phyloP scores from a whole-genome alignment of 2,113 vertebrate genomes.

The Addax nasomaculatus region DNA sequence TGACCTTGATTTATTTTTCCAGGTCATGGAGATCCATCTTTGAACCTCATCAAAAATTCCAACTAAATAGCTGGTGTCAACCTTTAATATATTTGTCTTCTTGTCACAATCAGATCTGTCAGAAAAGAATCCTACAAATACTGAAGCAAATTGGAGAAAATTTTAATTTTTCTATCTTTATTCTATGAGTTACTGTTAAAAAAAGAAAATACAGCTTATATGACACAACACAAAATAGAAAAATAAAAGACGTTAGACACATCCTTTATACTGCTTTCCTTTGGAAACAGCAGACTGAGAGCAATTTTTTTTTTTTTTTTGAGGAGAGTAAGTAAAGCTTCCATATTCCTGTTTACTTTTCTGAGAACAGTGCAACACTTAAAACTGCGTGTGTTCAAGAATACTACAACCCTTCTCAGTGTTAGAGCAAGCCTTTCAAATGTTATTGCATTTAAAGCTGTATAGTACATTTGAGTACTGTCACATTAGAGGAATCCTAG shows the following conservation, averaged over 20 bases:
- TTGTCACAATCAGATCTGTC: slow-evolving; percentile 25
- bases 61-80: slow-evolving; percentile 56
- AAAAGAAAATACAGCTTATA: background rate
- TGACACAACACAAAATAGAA: background rate
- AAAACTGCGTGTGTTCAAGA: background rate
- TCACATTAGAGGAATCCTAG: slow-evolving; percentile 29
- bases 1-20: slow-evolving; percentile 72
- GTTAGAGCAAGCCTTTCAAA: slow-evolving; percentile 38
- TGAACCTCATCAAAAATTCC: slow-evolving; percentile 65
- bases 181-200: background rate
- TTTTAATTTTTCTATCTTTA: background rate
- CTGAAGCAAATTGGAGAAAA: background rate
- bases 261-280: background rate
- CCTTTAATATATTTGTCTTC: slow-evolving; percentile 25
- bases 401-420: slow-evolving; percentile 7
- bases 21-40: slow-evolving; percentile 67
- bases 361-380: background rate
- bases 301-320: background rate
- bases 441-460: background rate
- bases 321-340: background rate
- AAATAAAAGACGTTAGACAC: background rate
- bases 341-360: background rate
- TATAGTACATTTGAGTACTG: background rate
- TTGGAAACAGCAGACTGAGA: background rate
- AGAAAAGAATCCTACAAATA: background rate